Evolutionary conservation across 2,113 vertebrate species (phyloP).

Genomic region (Sylvilagus bachmani): DNA sequence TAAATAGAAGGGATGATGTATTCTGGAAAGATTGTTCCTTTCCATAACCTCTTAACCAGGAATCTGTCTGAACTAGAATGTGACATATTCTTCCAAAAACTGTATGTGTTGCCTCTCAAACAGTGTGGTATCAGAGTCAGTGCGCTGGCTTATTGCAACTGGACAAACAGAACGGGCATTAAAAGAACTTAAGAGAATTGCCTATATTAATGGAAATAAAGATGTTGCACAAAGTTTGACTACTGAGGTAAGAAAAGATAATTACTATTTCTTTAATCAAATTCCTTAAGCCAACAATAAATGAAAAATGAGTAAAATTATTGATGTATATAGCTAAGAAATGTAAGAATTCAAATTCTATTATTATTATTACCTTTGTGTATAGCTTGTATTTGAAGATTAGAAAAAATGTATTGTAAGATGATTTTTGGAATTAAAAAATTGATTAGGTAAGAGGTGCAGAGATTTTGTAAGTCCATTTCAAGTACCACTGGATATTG

Average conservation of each 20-base stretch:
- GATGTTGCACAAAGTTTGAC: conserved; percentile 1
- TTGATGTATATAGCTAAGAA: background rate
- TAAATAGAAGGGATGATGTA: background rate
- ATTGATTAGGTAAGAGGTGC: background rate
- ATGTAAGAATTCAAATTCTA: background rate
- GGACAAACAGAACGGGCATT: background rate
- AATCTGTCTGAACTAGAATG: background rate
- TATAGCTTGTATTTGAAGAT: background rate
- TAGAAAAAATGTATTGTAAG: background rate
- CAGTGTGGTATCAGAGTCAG: conserved; percentile 3
- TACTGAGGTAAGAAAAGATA: background rate
- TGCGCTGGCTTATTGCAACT: background rate
- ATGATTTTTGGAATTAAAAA: background rate
- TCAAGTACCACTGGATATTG: too few relatives aligned
- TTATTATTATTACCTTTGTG: background rate
- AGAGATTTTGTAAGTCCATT: background rate
- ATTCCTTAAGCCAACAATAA: background rate
- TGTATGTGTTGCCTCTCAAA: background rate
- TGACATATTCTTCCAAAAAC: background rate
- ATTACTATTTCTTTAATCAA: background rate
- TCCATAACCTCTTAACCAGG: background rate
- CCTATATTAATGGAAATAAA: conserved; percentile 7
- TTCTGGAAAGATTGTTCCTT: background rate
- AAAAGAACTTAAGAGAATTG: conserved; percentile 25
- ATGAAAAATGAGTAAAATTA: background rate